These are phyloP conservation scores for Drosophila guanche DNA, from an alignment of 1,140 invertebrate species.

Conservation along the genomic window DNA sequence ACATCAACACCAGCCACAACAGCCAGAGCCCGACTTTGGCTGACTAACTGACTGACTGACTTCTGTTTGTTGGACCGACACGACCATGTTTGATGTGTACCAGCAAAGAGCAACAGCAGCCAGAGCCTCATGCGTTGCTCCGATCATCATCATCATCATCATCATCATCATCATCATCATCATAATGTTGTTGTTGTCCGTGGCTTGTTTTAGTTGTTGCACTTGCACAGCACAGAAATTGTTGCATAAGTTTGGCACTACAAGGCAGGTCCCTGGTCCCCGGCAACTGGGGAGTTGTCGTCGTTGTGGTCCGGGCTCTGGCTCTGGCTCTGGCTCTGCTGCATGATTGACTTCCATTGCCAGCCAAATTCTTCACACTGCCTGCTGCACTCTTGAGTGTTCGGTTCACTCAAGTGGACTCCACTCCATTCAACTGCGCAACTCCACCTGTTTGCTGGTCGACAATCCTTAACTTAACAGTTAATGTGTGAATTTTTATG, in stretches of 20 bases:
- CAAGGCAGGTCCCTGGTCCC: conserved; percentile 23
- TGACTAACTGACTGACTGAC: conserved; percentile 77
- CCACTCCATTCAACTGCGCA: conserved; percentile 2
- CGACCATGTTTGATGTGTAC: conserved; percentile 81
- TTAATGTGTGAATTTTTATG: conserved; percentile 82
- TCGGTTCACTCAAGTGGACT: conserved; percentile 33
- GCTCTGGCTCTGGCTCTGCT: conserved; percentile 9
- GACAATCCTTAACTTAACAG: conserved; percentile 78
- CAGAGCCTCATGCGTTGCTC: no score
- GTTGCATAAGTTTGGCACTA: conserved; percentile 76
- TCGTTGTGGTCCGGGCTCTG: neutral
- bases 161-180: conserved; percentile 40
- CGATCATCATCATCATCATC: conserved; percentile 32
- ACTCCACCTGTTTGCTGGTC: neutral
- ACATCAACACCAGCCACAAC: conserved; percentile 61
- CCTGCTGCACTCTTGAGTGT: conserved; percentile 24
- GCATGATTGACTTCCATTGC: conserved; percentile 76
- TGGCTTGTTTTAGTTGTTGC: conserved; percentile 77
- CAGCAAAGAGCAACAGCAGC: conserved; percentile 25
- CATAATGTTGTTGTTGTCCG: conserved; percentile 49
- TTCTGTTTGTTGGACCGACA: conserved; percentile 81
- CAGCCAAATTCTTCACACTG: conserved; percentile 40
- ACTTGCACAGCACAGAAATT: conserved; percentile 74
- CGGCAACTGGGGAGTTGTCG: conserved; percentile 27
- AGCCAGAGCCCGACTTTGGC: conserved; percentile 48